phyloP scores from a whole-genome alignment of 2,888 invertebrate genomes.

The Pyrochroa serraticornis region DNA sequence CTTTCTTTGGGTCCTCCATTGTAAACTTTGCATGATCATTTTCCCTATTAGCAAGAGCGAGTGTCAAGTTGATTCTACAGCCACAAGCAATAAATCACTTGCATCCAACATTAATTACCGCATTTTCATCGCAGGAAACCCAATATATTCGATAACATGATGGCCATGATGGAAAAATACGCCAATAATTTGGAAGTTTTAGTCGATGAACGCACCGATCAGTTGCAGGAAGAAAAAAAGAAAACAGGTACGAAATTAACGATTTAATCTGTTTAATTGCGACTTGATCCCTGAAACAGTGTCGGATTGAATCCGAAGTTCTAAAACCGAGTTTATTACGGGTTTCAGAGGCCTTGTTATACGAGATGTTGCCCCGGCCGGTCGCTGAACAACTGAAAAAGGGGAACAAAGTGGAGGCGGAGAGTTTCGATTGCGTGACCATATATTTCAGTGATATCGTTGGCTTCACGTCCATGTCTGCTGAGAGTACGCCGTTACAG shows the following conservation, averaged over 20 bases:
- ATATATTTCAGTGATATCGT: conserved; percentile 96
- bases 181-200: conserved; percentile 92
- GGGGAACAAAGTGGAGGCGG: conserved; percentile 88
- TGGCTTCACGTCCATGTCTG: conserved; percentile 91
- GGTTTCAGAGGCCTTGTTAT: conserved; percentile 75
- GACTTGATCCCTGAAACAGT: neutral
- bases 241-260: conserved; percentile 76
- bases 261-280: neutral
- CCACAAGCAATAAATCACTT: conserved; percentile 4
- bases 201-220: conserved; percentile 92
- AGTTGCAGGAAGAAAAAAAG: conserved; percentile 93
- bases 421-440: conserved; percentile 88
- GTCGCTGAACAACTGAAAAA: conserved; percentile 93
- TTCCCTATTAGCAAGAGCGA: too few species aligned
- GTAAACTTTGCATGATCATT: too few species aligned
- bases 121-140: conserved; percentile 70
- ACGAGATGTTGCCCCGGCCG: conserved; percentile 86
- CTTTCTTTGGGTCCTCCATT: too few species aligned
- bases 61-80: too few species aligned
- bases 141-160: conserved; percentile 97
- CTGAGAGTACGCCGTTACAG: conserved; percentile 88
- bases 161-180: conserved; percentile 97
- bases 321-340: neutral
- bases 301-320: neutral
- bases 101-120: too few species aligned